Evolutionary conservation across 2,888 invertebrate species (phyloP).

Genomic region (Drosophila leonis): DNA sequence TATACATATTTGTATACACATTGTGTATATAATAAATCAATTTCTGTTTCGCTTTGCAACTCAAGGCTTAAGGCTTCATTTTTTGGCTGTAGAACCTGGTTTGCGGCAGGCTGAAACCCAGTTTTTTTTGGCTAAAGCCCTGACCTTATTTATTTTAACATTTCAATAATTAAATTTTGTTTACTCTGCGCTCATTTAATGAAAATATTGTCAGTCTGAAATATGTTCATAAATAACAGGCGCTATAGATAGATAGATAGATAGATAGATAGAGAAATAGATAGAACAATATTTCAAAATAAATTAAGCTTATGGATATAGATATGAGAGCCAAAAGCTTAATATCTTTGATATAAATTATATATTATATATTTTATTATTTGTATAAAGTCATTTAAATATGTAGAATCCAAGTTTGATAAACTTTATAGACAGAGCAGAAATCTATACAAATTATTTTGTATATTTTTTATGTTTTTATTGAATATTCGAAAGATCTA

Average conservation of each 20-base stretch:
- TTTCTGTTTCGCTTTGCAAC: neutral
- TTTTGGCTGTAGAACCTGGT: slow-evolving; percentile 9
- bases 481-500: neutral
- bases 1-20: too few relatives aligned
- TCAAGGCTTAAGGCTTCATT: neutral
- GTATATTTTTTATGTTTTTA: slow-evolving; percentile 1
- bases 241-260: neutral
- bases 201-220: neutral
- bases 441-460: neutral
- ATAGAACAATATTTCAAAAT: too few relatives aligned
- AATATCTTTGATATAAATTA: neutral
- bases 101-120: neutral
- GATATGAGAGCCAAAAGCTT: too few relatives aligned
- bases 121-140: neutral
- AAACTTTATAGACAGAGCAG: neutral
- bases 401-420: neutral
- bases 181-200: too few relatives aligned
- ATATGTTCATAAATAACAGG: neutral
- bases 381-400: neutral
- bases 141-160: neutral
- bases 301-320: too few relatives aligned
- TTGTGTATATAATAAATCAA: neutral
- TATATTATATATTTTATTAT: too few relatives aligned
- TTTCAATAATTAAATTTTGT: neutral
- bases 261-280: neutral